phyloP scores from a whole-genome alignment of 2,113 vertebrate species.

The Peucedramus taeniatus region DNA sequence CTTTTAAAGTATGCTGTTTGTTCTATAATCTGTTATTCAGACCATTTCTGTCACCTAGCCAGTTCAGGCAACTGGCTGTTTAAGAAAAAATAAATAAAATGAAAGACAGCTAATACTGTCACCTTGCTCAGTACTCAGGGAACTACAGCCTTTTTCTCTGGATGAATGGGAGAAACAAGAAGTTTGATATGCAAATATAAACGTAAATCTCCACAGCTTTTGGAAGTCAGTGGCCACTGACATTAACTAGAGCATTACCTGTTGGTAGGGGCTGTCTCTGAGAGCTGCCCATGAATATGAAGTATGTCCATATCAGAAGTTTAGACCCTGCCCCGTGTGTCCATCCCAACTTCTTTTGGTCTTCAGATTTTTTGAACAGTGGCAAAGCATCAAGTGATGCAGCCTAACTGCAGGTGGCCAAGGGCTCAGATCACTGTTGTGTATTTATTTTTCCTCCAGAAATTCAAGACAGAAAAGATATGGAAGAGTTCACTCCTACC shows the following conservation, averaged over 20 bases:
- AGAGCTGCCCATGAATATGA: neutral
- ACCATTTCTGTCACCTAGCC: neutral
- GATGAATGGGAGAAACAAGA: neutral
- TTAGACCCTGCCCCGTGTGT: neutral
- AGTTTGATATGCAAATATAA: neutral
- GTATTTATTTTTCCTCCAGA: neutral
- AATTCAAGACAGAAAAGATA: neutral
- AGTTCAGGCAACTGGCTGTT: neutral
- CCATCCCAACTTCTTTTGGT: neutral
- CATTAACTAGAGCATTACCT: neutral
- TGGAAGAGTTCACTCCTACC: conserved; percentile 52
- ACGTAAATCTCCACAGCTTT: neutral
- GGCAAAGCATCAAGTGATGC: neutral
- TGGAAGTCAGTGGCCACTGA: neutral
- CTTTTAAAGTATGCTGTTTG: conserved; percentile 19
- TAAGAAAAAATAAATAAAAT: neutral
- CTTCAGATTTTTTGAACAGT: neutral
- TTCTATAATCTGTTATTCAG: neutral
- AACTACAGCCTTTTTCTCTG: neutral
- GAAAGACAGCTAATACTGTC: neutral
- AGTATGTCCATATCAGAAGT: neutral
- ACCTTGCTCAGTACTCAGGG: neutral
- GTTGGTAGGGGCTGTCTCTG: neutral
- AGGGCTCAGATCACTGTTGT: neutral
- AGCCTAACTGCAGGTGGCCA: neutral